Percentiles rank a stretch among this genome's conserved stretches.
These are phyloP conservation scores for Hydropotes inermis DNA, from an alignment of 2,113 vertebrate species.

Conservation along the genomic window DNA sequence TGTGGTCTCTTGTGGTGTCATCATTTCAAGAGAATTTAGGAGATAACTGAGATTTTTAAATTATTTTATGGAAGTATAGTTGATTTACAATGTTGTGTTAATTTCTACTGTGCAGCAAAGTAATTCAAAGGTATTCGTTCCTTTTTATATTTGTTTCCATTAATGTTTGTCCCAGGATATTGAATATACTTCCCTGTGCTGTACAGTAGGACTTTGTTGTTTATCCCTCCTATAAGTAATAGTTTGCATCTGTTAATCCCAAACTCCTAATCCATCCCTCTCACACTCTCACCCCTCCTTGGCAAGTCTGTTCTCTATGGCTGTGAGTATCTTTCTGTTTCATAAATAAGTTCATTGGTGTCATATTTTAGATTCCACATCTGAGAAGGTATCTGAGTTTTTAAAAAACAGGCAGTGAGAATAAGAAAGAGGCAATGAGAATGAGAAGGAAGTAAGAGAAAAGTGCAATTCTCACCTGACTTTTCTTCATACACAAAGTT, in stretches of 20 bases:
- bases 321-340: neutral
- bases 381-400: neutral
- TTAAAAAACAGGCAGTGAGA: neutral
- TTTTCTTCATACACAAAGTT: neutral
- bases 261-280: neutral
- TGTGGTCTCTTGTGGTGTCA: neutral
- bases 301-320: neutral
- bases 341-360: neutral
- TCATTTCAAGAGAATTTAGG: neutral
- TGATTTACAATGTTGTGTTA: neutral
- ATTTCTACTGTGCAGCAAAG: neutral
- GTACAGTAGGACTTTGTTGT: neutral
- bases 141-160: neutral
- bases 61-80: neutral
- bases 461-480: neutral
- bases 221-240: neutral
- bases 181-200: neutral
- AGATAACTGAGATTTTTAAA: neutral
- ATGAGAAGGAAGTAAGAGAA: neutral
- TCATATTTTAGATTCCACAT: neutral
- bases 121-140: neutral
- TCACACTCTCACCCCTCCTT: neutral
- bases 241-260: neutral
- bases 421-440: neutral
- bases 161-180: neutral